Percentiles rank a stretch among this genome's conserved stretches.
phyloP scores from a whole-genome alignment of 2,888 invertebrate species.

The Allolobophora icterica region DNA sequence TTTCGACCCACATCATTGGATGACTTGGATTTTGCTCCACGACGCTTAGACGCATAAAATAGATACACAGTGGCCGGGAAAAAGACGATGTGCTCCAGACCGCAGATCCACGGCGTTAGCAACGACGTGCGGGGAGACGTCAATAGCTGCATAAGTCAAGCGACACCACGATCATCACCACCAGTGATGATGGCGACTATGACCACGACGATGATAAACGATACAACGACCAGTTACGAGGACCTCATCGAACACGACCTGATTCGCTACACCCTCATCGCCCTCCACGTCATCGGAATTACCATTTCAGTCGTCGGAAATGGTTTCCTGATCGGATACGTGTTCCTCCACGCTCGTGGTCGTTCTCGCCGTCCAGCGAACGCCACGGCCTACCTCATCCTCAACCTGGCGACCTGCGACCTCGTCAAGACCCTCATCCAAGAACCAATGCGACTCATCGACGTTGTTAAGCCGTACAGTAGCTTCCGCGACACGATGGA shows the following conservation, averaged over 20 bases:
- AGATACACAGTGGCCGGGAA: no score
- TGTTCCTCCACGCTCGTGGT: conserved; percentile 32
- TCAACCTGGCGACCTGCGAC: conserved; percentile 47
- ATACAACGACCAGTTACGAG: conserved; percentile 9
- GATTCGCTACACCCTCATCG: conserved; percentile 42
- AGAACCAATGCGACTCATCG: conserved; percentile 42
- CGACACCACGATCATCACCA: background rate
- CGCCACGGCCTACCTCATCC: conserved; percentile 44
- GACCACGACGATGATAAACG: conserved; percentile 18
- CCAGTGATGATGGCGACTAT: background rate
- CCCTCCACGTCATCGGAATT: conserved; percentile 40
- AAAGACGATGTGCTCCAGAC: no score
- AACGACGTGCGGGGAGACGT: background rate
- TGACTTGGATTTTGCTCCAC: no score
- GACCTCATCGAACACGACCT: conserved; percentile 42
- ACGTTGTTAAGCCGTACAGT: conserved; percentile 34
- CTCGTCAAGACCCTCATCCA: conserved; percentile 39
- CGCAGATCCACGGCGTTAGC: no score
- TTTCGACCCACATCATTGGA: no score
- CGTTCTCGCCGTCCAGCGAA: conserved; percentile 25
- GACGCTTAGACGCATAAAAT: no score
- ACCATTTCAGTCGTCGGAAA: conserved; percentile 42
- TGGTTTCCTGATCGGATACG: conserved; percentile 42
- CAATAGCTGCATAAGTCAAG: background rate
- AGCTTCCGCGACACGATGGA: conserved; percentile 21